These are phyloP conservation scores for Subacronicta megacephala DNA, from an alignment of 2,888 invertebrate species.

Conservation along the genomic window DNA sequence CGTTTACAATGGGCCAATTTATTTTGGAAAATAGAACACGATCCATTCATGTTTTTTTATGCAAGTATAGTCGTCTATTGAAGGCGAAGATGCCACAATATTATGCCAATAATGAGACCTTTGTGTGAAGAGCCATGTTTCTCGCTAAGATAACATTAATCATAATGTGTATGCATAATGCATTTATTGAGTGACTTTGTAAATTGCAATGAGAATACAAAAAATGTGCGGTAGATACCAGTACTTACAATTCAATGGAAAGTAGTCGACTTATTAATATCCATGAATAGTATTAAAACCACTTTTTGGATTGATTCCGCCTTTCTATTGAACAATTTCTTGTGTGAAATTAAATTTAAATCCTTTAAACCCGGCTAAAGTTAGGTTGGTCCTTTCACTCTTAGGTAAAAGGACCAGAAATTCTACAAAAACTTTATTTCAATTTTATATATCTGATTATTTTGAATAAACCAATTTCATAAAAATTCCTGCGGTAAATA, in stretches of 20 bases:
- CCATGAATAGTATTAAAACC: too few species aligned
- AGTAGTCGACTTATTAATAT: too few species aligned
- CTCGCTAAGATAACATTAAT: constrained; percentile 28
- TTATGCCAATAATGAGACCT: constrained; percentile 44
- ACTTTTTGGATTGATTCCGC: too few species aligned
- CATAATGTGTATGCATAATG: constrained; percentile 32
- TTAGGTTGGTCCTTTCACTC: too few species aligned
- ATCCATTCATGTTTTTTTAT: constrained; percentile 51
- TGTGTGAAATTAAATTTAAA: too few species aligned
- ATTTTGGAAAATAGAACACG: constrained; percentile 63
- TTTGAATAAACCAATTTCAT: too few species aligned
- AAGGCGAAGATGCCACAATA: constrained; percentile 45
- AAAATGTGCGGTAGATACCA: constrained; percentile 3
- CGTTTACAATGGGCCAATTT: constrained; percentile 62
- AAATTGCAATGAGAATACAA: constrained; percentile 14
- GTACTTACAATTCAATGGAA: neutral
- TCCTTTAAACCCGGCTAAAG: too few species aligned
- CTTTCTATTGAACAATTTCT: too few species aligned
- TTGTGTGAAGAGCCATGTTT: constrained; percentile 40
- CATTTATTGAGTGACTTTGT: constrained; percentile 43
- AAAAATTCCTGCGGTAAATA: too few species aligned
- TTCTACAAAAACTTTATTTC: too few species aligned
- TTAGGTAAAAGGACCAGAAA: too few species aligned
- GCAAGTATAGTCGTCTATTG: constrained; percentile 49
- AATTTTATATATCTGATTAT: neutral